Base-by-base conservation (phyloP, 2,113 vertebrate genomes). In the Vulpes vulpes region DNA sequence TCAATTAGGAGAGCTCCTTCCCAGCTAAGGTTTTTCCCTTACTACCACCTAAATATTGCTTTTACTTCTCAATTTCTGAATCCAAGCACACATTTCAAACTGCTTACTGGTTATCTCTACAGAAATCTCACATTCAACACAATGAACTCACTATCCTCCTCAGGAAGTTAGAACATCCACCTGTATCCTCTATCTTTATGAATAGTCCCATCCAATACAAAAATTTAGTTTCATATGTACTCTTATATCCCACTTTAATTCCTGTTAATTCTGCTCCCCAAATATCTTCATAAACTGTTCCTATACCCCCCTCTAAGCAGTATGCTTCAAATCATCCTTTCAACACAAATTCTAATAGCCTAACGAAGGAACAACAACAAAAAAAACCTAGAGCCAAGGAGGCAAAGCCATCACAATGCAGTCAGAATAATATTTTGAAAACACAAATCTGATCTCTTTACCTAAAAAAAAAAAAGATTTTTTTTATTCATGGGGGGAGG, bases 191-290 rank as follows among this genome's bases (percentile, higher is more conserved):
- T 57, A 53, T 49, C 32, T 95, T 89, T 38, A 65, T 19, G 17
- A 95, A 80, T 2, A 94, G 79, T 8, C 4, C 43, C 22, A 71
- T 51, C 32, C 82, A 95, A 95, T 55, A 93, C 0, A 78, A 55
- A 96, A 86, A 96, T 53, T 74, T 88, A 96, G n/a, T 74, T 96
- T 95, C 91, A 57, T 27, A 78, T 64, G 27, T 85, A 78, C 20
- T 30, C 11, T 86, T 83, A 90, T 27, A 12, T 59, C 14, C 53
- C 59, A 95, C 59, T 95, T 91, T 88, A 93, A 86, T 82, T 30
- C 20, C 17, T 89, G 4, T 73, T 82, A 89, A 81, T 86, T 96
- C 55, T 85, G 65, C 11, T 81, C 82, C 32, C 55, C 51, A 93
- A 57, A 2, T 57, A 92, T 49, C 57, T 86, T 90, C 22, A 87